These are phyloP conservation scores for Pentalonia nigronervosa DNA, from an alignment of 1,140 invertebrate genomes.

Conservation along the genomic window DNA sequence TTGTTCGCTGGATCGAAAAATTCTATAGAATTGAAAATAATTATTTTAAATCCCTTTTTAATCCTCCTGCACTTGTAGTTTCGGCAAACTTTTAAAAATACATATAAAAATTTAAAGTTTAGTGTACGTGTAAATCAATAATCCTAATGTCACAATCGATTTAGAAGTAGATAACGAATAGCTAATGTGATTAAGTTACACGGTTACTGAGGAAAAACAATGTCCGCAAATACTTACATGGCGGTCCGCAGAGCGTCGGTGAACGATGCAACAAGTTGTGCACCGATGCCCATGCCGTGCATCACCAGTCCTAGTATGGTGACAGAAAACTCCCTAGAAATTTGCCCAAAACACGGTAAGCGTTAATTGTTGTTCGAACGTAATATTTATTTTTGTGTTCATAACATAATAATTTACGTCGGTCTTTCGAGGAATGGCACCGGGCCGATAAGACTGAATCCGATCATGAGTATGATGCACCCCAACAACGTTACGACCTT, in stretches of 20 bases:
- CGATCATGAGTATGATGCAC: conserved; percentile 71
- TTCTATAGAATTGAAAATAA: not conserved
- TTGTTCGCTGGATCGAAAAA: not conserved
- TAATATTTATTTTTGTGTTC: not conserved
- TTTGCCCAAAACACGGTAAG: not conserved
- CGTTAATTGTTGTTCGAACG: not conserved
- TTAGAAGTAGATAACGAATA: not conserved
- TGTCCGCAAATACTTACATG: conserved; percentile 68
- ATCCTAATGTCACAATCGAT: not conserved
- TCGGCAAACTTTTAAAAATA: not conserved
- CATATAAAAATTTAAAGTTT: not conserved
- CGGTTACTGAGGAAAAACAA: not conserved
- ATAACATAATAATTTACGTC: conserved; percentile 28
- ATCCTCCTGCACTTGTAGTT: not conserved
- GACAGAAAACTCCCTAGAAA: conserved; percentile 72
- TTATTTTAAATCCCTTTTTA: not conserved
- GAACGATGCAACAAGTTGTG: conserved; percentile 81
- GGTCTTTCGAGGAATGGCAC: conserved; percentile 70
- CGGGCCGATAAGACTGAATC: conserved; percentile 78
- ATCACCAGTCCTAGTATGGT: conserved; percentile 75
- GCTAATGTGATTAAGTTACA: not conserved
- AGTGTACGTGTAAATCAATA: not conserved
- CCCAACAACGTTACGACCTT: conserved; percentile 76
- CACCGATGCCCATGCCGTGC: conserved; percentile 82
- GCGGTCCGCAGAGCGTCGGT: conserved; percentile 79